A percentile compares a stretch with the other conserved stretches of the same genome.
Evolutionary conservation across 1,140 invertebrate species (phyloP).

Genomic region (Trichonephila clavata): DNA sequence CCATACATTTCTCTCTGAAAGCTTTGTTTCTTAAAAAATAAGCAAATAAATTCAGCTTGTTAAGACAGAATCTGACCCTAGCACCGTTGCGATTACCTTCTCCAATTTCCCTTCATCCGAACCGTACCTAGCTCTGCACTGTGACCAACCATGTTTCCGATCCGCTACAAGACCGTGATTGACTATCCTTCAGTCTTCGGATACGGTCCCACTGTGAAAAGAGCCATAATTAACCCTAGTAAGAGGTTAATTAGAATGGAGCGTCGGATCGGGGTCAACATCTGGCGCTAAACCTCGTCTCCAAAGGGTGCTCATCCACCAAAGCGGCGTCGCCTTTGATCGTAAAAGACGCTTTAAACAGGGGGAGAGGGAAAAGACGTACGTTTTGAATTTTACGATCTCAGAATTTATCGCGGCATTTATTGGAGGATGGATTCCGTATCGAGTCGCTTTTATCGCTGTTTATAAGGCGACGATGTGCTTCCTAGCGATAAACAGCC

Average conservation of each 20-base stretch:
- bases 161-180: background rate
- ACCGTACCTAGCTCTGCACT: background rate
- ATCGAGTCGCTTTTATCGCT: slow-evolving; percentile 55
- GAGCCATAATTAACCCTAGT: slow-evolving; percentile 45
- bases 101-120: background rate
- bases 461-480: slow-evolving; percentile 56
- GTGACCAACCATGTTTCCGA: background rate
- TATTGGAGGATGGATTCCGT: slow-evolving; percentile 59
- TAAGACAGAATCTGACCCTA: background rate
- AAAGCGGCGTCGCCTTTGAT: slow-evolving; percentile 38
- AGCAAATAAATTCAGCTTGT: background rate
- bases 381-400: slow-evolving; percentile 64
- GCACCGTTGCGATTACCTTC: background rate
- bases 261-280: slow-evolving; percentile 54
- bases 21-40: background rate
- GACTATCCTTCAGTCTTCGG: slow-evolving; percentile 6
- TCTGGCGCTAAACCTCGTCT: slow-evolving; percentile 51
- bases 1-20: too few relatives aligned
- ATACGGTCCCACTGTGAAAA: slow-evolving; percentile 31
- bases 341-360: slow-evolving; percentile 58
- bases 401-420: slow-evolving; percentile 62
- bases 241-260: slow-evolving; percentile 59
- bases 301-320: slow-evolving; percentile 46
- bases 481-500: slow-evolving; percentile 26
- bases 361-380: slow-evolving; percentile 1